Conservation (phyloP, 2,113 vertebrate genomes). For the Channa maculata region DNA sequence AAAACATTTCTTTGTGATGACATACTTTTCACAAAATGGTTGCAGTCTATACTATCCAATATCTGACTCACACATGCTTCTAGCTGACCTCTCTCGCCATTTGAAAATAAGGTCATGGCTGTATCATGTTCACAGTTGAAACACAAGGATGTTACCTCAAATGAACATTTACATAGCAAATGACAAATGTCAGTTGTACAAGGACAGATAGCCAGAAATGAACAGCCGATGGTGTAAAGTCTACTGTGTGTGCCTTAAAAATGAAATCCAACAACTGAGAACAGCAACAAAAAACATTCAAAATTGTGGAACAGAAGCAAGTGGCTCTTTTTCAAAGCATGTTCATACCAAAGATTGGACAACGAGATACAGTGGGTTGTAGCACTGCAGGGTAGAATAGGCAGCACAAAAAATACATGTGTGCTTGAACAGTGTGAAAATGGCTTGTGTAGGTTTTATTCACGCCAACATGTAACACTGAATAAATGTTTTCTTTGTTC, state of each 20-base stretch:
- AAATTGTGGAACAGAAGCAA: conserved; percentile 20
- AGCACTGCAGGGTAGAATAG: too few species aligned
- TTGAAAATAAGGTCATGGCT: conserved; percentile 44
- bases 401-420: too few species aligned
- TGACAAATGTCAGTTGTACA: conserved; percentile 24
- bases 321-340: too few species aligned
- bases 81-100: conserved; percentile 43
- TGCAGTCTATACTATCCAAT: conserved; percentile 4
- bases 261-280: background rate
- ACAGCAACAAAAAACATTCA: background rate
- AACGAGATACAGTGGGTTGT: too few species aligned
- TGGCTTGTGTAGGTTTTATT: too few species aligned
- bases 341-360: too few species aligned
- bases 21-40: conserved; percentile 2
- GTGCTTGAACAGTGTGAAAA: too few species aligned
- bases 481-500: too few species aligned
- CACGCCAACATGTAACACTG: too few species aligned
- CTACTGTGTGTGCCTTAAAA: background rate
- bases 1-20: conserved; percentile 21
- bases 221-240: conserved; percentile 47
- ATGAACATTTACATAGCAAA: conserved; percentile 36
- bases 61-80: conserved; percentile 1
- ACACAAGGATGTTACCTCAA: conserved; percentile 42
- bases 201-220: conserved; percentile 3
- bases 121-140: conserved; percentile 58